Base-by-base conservation (phyloP, 2,888 invertebrate species). In the Drosophila nr. medialis region DNA sequence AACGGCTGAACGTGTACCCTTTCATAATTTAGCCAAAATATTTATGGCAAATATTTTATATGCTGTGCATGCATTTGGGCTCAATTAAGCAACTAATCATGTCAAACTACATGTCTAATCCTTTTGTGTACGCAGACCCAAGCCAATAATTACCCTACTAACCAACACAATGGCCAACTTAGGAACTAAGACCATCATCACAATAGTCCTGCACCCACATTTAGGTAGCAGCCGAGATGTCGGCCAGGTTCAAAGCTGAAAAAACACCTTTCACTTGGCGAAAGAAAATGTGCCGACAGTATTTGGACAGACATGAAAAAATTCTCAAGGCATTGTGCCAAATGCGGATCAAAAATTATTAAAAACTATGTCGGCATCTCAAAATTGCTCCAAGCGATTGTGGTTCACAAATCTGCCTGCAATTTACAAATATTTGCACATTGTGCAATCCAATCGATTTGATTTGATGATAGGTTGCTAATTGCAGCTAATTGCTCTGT, bases 71-170 rank as follows among this genome's bases (percentile, higher is more conserved):
- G 77, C 84, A 81, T 83, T 89, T 90, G 77, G 85, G 85, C 87
- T 83, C 91, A 91, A 91, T 91, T 91, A 91, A 91, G 79, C 82
- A 84, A 77, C 82, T 89, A 90, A 91, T 78, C 85, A 79, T 68
- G 59, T 72, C 85, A 90, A 90, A 90, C 87, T 87, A 81, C 72
- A 72, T 32, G 66, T 72, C 71, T 90, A 89, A 88, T 77, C 78
- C 86, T 77, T 82, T 82, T 80, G 70, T 80, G 55, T 18, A 54
- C 45, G 34, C 56, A 56, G 54, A 63, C 66, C 56, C 54, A 67
- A 63, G 66, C 81, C 62, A 68, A 68, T 72, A 76, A 77, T 77
- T 77, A 80, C 29, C 61, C 68, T 65, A 56, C 32, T 72, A 51
- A 40, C n/a, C 18, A 38, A 56, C 66, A 71, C 75, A 72, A 80